Percentiles rank a stretch among this genome's conserved stretches.
Evolutionary conservation across 2,888 invertebrate genomes (phyloP).

Genomic region (Busseola fusca): DNA sequence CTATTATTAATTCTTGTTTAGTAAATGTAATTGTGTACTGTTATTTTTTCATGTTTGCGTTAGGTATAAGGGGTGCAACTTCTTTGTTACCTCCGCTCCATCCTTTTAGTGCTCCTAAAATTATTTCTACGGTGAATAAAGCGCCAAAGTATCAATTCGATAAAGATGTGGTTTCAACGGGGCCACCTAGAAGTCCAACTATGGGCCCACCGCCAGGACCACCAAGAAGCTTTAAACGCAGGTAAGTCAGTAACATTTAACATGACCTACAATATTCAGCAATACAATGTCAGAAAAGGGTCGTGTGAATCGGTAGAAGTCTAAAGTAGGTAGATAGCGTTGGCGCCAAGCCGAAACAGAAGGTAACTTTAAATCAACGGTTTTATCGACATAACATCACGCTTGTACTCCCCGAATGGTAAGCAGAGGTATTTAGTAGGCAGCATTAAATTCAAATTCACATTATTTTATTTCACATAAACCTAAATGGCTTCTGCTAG

Average conservation of each 20-base stretch:
- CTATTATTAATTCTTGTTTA: neutral
- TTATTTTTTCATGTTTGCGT: neutral
- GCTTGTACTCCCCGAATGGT: too few species aligned
- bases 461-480: neutral
- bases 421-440: neutral
- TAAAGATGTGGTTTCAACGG: constrained; percentile 60
- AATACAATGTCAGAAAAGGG: neutral
- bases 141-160: constrained; percentile 79
- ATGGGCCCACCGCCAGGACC: constrained; percentile 83
- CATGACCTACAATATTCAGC: neutral
- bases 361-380: neutral
- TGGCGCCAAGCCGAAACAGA: neutral
- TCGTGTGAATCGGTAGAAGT: neutral
- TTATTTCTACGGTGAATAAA: constrained; percentile 64
- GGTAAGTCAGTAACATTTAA: constrained; percentile 63
- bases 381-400: neutral
- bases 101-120: constrained; percentile 62
- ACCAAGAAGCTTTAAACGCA: constrained; percentile 76
- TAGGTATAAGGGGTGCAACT: constrained; percentile 77
- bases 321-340: neutral
- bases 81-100: constrained; percentile 66
- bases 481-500: neutral
- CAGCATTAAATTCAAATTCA: neutral
- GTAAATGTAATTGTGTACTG: neutral
- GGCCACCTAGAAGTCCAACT: constrained; percentile 64